These are phyloP conservation scores for Anagrus nilaparvatae DNA, from an alignment of 1,140 invertebrate genomes.

Conservation along the genomic window DNA sequence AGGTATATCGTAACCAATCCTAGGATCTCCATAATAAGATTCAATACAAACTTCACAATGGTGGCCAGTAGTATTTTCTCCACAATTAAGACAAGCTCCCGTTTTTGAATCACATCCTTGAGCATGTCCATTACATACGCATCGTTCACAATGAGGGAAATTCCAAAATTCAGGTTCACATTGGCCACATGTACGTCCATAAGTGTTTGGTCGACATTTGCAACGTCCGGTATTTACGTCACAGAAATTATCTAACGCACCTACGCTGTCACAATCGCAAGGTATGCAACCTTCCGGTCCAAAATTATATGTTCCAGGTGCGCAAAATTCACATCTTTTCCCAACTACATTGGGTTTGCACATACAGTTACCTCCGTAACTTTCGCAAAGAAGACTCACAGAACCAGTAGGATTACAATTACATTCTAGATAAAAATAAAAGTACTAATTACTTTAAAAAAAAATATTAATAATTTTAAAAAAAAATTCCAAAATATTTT, in stretches of 20 bases:
- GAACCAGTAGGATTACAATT: constrained; percentile 92
- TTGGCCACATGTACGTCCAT: constrained; percentile 85
- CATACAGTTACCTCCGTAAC: constrained; percentile 80
- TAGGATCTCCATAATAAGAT: constrained; percentile 92
- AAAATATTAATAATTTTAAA: no score
- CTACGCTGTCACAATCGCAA: constrained; percentile 93
- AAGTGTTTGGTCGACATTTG: constrained; percentile 86
- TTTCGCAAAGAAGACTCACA: constrained; percentile 75
- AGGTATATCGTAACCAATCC: constrained; percentile 76
- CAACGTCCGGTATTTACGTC: constrained; percentile 88
- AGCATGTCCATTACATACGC: constrained; percentile 95
- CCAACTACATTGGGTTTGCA: constrained; percentile 95
- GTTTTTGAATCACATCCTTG: constrained; percentile 84
- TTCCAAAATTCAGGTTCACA: constrained; percentile 93
- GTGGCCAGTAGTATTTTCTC: constrained; percentile 77
- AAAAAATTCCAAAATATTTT: not conserved
- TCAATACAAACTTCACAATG: constrained; percentile 85
- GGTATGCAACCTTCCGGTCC: constrained; percentile 87
- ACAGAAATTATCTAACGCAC: constrained; percentile 92
- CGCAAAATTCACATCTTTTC: constrained; percentile 85
- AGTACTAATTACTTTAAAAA: no score
- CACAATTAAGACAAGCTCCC: constrained; percentile 84
- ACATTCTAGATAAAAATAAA: constrained; percentile 66
- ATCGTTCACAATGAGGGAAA: constrained; percentile 89
- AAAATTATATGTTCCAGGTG: constrained; percentile 91